Evolutionary conservation across 1,140 invertebrate species (phyloP), one percentile per base, ranked within the genome.

Genomic region (Brachionus koreanus): DNA sequence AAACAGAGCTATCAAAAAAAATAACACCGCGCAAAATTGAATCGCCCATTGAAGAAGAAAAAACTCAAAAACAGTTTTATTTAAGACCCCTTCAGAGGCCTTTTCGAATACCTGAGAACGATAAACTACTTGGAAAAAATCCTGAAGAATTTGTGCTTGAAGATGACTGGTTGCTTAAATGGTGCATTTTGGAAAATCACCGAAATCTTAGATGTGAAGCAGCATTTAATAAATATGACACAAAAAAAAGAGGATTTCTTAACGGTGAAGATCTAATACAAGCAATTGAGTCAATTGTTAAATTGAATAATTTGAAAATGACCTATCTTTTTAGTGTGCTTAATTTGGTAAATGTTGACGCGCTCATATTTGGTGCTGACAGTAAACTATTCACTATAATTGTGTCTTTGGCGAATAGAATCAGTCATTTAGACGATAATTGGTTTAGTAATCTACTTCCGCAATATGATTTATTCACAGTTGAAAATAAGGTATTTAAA

Each of bases 121-220:
- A 37, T 16, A 69, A 69, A 16, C 16, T 69, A 19, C 65, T 69
- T 9, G 65, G 65, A 10, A 37, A 69, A n/a, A 37, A 35, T 37
- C 13, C 39, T 39, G 37, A 43, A 61, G 9, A 65, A n/a, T 61
- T 42, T 35, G 19, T 37, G 10, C 76, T 61, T 61, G 49, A 61
- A n/a, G 76, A 79, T 13, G 76, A 79, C 37, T 79, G 76, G 76
- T 25, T 79, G 23, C 35, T 79, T 6, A 79, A 79, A 63, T 79
- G 76, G 76, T 79, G 76, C 33, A 79, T 79, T 16, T 39, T 79
- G 19, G 76, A 79, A 79, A 65, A 61, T 37, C 57, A 79, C 76
- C 37, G 61, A 79, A 65, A 79, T 79, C 25, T 19, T 23, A 35
- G 12, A 25, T 74, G 37, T 23, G 69, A 74, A 74, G 19, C 49